phyloP scores from a whole-genome alignment of 2,113 vertebrate species.

The Thermophis baileyi region DNA sequence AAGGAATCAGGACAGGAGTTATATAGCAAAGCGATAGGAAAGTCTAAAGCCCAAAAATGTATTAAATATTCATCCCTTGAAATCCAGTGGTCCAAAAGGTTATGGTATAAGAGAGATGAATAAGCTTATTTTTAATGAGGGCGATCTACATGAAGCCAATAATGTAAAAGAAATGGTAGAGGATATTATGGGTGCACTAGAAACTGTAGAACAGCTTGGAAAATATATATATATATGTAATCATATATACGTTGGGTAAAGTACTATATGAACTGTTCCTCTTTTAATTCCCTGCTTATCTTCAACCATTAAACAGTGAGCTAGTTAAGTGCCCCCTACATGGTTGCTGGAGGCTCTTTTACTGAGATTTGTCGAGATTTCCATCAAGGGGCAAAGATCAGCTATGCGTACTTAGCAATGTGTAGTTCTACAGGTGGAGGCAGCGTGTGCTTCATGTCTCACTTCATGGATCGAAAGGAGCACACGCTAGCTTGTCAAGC shows the following conservation, averaged over 20 bases:
- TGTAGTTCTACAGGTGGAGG: too few species aligned
- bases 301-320: neutral
- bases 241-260: neutral
- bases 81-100: neutral
- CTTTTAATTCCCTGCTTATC: neutral
- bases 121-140: neutral
- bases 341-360: neutral
- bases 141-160: neutral
- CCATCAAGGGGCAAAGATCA: neutral
- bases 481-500: too few species aligned
- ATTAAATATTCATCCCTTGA: constrained; percentile 6
- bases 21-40: neutral
- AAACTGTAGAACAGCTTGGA: neutral
- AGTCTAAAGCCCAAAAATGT: neutral
- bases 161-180: neutral
- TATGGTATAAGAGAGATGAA: neutral
- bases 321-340: neutral
- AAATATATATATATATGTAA: neutral
- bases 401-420: neutral
- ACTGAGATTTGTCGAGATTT: neutral
- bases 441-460: too few species aligned
- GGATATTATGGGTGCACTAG: neutral
- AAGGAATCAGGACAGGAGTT: neutral
- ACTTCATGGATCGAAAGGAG: too few species aligned
- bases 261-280: neutral